Evolutionary conservation across 2,797 vertebrate species (phyloP).

Genomic region (Triplophysa bombifrons): DNA sequence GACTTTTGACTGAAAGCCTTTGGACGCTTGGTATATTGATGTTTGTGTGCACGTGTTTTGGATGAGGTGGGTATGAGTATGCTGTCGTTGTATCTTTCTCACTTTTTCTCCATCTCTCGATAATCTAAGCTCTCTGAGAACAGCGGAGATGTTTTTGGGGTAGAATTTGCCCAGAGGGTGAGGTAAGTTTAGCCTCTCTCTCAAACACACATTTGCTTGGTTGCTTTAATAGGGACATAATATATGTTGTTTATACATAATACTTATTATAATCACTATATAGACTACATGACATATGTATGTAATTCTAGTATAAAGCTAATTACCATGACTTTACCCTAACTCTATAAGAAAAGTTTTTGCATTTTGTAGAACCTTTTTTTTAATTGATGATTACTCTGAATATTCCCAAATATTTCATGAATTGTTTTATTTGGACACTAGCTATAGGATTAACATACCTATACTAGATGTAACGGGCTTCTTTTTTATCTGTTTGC

Average conservation of each 20-base stretch:
- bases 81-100: conserved; percentile 17
- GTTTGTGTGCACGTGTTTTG: conserved; percentile 2
- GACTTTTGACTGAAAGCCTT: conserved; percentile 12
- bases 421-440: too few relatives aligned
- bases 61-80: neutral
- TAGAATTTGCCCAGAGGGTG: conserved; percentile 11
- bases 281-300: too few relatives aligned
- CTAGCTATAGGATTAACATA: too few relatives aligned
- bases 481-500: neutral
- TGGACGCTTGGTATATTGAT: neutral
- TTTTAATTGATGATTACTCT: neutral
- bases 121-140: neutral
- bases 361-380: too few relatives aligned
- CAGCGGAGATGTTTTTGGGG: conserved; percentile 11
- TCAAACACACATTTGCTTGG: neutral
- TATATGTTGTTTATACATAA: neutral
- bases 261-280: neutral
- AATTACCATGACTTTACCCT: too few relatives aligned
- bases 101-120: neutral
- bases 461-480: neutral
- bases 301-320: too few relatives aligned
- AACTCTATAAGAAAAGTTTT: too few relatives aligned
- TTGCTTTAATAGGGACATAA: neutral
- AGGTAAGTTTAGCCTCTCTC: conserved; percentile 33
- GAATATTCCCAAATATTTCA: neutral